Evolutionary conservation across 2,888 invertebrate species (phyloP).

Genomic region (Cartodere bifasciata): DNA sequence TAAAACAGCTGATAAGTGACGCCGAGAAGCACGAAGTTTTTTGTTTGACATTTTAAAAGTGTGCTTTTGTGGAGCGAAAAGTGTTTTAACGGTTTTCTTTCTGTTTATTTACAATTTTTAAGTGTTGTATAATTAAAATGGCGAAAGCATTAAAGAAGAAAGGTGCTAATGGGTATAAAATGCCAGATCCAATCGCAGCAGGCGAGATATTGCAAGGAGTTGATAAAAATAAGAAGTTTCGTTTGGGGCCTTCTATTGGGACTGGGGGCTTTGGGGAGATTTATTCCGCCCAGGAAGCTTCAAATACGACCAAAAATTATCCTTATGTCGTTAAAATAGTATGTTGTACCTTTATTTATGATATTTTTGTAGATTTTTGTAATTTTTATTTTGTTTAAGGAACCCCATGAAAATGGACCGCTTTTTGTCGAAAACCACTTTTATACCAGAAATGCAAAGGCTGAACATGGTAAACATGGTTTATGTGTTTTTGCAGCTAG

Average conservation of each 20-base stretch:
- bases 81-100: no score
- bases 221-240: slow-evolving; percentile 71
- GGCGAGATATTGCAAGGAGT: slow-evolving; percentile 71
- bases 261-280: slow-evolving; percentile 91
- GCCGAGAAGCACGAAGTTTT: no score
- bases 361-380: no score
- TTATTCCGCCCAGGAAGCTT: slow-evolving; percentile 62
- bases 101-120: no score
- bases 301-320: slow-evolving; percentile 41
- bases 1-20: no score
- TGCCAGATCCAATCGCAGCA: slow-evolving; percentile 56
- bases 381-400: no score
- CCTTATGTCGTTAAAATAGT: slow-evolving; percentile 71
- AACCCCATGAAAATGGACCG: slow-evolving; percentile 86
- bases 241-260: slow-evolving; percentile 76
- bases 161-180: slow-evolving; percentile 40
- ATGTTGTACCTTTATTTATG: slow-evolving; percentile 32
- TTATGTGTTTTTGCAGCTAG: no score
- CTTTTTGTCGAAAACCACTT: slow-evolving; percentile 90
- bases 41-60: no score
- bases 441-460: slow-evolving; percentile 64
- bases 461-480: slow-evolving; percentile 53
- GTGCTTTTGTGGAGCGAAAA: no score
- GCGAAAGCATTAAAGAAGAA: slow-evolving; percentile 27
- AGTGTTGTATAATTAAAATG: slow-evolving; percentile 23